Conservation (phyloP, 2,888 invertebrate genomes). For the Spisula solida region DNA sequence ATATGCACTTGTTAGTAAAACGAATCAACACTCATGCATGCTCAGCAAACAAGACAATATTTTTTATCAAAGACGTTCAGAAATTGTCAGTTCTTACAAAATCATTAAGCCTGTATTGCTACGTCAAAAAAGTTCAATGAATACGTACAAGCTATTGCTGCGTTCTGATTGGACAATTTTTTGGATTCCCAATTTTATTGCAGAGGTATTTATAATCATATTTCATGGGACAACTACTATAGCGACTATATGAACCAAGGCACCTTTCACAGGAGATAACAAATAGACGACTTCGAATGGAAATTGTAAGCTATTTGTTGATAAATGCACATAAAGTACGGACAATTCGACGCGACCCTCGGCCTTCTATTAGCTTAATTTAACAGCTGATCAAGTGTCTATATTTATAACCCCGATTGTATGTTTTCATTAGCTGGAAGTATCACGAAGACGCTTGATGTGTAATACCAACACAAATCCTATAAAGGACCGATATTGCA, state of each 20-base stretch:
- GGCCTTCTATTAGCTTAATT: too few relatives aligned
- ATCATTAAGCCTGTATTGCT: constrained; percentile 35
- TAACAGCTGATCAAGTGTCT: too few relatives aligned
- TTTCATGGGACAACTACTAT: constrained; percentile 38
- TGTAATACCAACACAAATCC: too few relatives aligned
- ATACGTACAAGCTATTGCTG: constrained; percentile 43
- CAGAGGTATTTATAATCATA: constrained; percentile 18
- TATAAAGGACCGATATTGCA: too few relatives aligned
- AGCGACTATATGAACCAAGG: constrained; percentile 29
- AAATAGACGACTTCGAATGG: constrained; percentile 23
- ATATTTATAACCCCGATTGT: too few relatives aligned
- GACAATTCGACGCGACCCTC: too few relatives aligned
- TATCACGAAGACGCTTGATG: too few relatives aligned
- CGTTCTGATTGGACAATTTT: constrained; percentile 47
- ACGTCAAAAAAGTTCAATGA: constrained; percentile 52
- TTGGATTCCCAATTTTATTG: constrained; percentile 44
- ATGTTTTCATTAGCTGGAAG: too few relatives aligned
- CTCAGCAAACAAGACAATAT: constrained; percentile 20
- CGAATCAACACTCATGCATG: constrained; percentile 20
- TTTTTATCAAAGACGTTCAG: constrained; percentile 33
- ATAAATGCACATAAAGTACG: neutral
- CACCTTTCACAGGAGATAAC: neutral
- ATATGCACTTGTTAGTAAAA: constrained; percentile 15
- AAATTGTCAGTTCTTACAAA: constrained; percentile 25
- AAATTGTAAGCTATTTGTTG: neutral